A percentile compares a stretch with the other conserved stretches of the same genome.
Conservation (phyloP, 2,888 invertebrate genomes). For the Erebia aethiops region DNA sequence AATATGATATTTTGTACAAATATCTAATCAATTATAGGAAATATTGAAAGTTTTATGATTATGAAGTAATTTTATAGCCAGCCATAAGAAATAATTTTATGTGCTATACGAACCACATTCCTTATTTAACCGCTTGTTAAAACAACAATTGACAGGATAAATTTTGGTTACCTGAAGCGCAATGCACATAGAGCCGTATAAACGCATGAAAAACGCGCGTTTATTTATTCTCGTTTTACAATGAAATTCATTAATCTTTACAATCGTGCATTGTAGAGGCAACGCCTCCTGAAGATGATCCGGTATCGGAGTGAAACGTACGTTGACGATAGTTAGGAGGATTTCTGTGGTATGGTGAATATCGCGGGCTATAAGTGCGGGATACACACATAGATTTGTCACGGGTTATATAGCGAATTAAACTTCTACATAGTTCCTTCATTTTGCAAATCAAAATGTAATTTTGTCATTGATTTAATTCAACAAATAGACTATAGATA, state of each 20-base stretch:
- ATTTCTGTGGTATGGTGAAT: no score
- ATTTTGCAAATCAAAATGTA: no score
- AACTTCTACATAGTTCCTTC: no score
- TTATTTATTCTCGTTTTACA: background rate
- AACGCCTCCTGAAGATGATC: no score
- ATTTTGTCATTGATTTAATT: no score
- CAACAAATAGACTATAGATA: no score
- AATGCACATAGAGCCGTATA: background rate
- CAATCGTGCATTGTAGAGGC: no score
- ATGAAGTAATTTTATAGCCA: conserved; percentile 23
- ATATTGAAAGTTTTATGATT: conserved; percentile 26
- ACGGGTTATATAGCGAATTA: no score
- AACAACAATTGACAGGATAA: conserved; percentile 36
- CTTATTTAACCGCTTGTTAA: conserved; percentile 30
- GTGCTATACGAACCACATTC: conserved; percentile 34
- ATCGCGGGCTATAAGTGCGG: no score
- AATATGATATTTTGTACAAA: conserved; percentile 17
- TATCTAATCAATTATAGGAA: conserved; percentile 5
- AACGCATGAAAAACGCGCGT: background rate
- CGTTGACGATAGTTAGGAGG: no score
- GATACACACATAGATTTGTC: no score
- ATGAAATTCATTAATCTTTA: background rate
- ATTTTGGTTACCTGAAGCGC: conserved; percentile 31
- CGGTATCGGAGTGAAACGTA: no score
- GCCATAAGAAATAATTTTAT: conserved; percentile 33